These are phyloP conservation scores for Melanocharis versteri DNA, from an alignment of 2,113 vertebrate genomes.

Conservation along the genomic window DNA sequence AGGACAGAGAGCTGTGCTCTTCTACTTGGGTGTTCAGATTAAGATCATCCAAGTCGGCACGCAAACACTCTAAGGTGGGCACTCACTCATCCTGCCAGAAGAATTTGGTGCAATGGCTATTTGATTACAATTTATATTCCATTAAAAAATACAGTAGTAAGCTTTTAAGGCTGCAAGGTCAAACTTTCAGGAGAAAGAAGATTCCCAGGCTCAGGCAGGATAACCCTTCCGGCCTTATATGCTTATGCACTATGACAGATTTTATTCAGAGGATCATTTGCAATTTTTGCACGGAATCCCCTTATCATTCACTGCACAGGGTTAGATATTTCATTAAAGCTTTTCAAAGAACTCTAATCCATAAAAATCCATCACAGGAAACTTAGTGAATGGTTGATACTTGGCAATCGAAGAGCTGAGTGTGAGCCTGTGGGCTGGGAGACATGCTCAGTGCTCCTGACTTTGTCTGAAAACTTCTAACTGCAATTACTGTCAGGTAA, in stretches of 20 bases:
- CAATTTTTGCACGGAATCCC: neutral
- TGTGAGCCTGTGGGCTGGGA: neutral
- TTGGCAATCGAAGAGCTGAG: neutral
- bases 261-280: neutral
- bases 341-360: neutral
- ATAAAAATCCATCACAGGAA: neutral
- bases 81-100: neutral
- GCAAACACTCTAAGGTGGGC: neutral
- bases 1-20: neutral
- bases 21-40: neutral
- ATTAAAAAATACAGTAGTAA: neutral
- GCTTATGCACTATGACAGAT: neutral
- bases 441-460: neutral
- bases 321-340: neutral
- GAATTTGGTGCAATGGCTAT: neutral
- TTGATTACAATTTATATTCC: neutral
- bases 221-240: neutral
- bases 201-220: neutral
- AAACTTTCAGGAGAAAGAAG: neutral
- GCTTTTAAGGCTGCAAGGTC: neutral
- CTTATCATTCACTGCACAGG: neutral
- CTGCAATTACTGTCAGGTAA: neutral
- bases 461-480: neutral
- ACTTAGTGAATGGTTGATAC: neutral
- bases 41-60: neutral